Conservation (phyloP, 2,797 vertebrate species). For the Clamator glandarius region DNA sequence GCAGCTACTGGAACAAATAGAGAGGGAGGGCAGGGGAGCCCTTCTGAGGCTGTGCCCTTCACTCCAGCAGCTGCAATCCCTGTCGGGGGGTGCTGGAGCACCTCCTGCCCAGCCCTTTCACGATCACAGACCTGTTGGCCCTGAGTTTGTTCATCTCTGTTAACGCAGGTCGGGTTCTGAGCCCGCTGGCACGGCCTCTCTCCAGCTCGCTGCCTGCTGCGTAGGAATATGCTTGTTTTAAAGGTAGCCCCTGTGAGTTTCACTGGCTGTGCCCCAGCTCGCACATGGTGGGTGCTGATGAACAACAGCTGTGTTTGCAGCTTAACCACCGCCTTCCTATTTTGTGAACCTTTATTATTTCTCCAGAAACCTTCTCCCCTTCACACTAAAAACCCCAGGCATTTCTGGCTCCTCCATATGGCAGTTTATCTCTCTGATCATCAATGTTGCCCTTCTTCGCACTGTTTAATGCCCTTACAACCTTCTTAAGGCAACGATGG, state of each 20-base stretch:
- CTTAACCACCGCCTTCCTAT: neutral
- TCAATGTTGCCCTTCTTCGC: neutral
- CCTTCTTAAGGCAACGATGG: rapidly evolving
- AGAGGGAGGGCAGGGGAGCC: neutral
- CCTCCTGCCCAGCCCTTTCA: neutral
- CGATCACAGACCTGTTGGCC: neutral
- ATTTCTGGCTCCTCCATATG: neutral
- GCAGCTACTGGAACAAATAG: neutral
- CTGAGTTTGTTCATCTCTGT: rapidly evolving
- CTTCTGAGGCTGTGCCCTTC: neutral
- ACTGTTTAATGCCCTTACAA: rapidly evolving
- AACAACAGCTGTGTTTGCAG: neutral
- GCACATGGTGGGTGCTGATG: neutral
- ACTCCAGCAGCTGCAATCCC: neutral
- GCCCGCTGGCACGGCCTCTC: neutral
- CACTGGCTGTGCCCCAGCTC: neutral
- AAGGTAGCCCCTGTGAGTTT: neutral
- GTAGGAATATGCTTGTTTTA: neutral
- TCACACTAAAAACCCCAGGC: neutral
- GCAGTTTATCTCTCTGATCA: neutral
- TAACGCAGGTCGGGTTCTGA: rapidly evolving
- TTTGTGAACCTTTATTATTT: neutral
- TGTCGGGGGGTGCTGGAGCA: rapidly evolving
- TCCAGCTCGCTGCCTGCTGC: rapidly evolving
- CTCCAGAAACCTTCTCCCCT: neutral